A percentile compares a stretch with the other conserved stretches of the same genome.
phyloP scores from a whole-genome alignment of 2,797 vertebrate genomes.

The Vipera latastei region DNA sequence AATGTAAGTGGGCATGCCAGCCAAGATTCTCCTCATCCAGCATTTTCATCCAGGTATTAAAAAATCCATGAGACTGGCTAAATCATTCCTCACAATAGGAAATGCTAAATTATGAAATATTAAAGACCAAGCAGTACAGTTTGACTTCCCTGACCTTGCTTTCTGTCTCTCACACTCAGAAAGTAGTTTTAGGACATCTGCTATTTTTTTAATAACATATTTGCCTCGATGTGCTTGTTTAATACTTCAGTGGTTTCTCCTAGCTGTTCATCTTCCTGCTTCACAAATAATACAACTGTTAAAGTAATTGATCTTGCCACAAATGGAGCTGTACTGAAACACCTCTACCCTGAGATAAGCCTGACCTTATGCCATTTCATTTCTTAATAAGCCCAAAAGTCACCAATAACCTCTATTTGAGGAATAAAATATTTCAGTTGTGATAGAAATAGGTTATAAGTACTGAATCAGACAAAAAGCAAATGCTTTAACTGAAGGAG shows the following conservation, averaged over 20 bases:
- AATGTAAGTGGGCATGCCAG: background rate
- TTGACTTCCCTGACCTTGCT: background rate
- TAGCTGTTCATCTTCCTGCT: background rate
- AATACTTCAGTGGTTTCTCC: background rate
- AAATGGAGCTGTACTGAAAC: constrained; percentile 5
- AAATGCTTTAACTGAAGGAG: background rate
- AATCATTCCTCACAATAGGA: background rate
- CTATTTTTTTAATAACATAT: background rate
- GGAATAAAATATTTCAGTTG: background rate
- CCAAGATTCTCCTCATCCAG: background rate
- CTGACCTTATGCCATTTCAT: background rate
- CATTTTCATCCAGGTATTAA: background rate
- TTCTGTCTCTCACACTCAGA: background rate
- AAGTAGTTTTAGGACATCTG: background rate
- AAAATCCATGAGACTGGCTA: background rate
- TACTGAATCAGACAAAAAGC: background rate
- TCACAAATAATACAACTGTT: constrained; percentile 21
- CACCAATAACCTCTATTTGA: background rate
- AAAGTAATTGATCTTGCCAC: constrained; percentile 16
- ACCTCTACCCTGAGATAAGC: constrained; percentile 1
- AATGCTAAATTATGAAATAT: background rate
- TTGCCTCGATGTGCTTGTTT: background rate
- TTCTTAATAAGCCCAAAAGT: background rate
- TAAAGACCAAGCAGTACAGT: background rate
- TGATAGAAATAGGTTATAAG: background rate